Conservation (phyloP, 2,113 vertebrate species). For the Toxotes jaculatrix region DNA sequence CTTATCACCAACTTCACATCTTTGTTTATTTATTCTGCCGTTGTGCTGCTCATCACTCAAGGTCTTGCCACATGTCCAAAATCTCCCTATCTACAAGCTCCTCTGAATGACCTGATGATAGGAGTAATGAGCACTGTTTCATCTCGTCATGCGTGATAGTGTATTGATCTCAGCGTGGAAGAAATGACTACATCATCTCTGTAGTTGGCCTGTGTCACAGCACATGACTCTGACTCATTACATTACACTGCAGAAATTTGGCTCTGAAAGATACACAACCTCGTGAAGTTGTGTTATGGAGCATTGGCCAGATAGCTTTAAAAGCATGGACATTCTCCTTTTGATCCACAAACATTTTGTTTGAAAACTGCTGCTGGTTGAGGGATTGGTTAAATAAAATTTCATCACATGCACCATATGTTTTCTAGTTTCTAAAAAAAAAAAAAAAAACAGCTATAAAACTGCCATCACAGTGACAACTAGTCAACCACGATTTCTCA, state of each 20-base stretch:
- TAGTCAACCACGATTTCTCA: not conserved
- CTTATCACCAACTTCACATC: not conserved
- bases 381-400: not conserved
- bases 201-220: conserved; percentile 31
- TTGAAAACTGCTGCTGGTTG: not conserved
- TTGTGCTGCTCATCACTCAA: conserved; percentile 8
- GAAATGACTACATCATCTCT: conserved; percentile 58
- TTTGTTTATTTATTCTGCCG: not conserved
- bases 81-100: conserved; percentile 8
- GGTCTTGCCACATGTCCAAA: conserved; percentile 6
- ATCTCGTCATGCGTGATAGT: conserved; percentile 54
- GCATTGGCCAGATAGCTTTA: not conserved
- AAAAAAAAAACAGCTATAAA: not conserved
- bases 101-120: conserved; percentile 38
- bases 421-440: not conserved
- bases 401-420: not conserved
- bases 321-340: not conserved
- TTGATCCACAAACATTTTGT: not conserved
- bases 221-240: not conserved
- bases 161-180: conserved; percentile 57
- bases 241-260: conserved; percentile 6
- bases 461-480: conserved; percentile 1
- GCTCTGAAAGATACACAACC: not conserved
- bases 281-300: not conserved
- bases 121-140: conserved; percentile 43